Base-by-base conservation (phyloP, 2,113 vertebrate species). In the Podocnemis expansa region DNA sequence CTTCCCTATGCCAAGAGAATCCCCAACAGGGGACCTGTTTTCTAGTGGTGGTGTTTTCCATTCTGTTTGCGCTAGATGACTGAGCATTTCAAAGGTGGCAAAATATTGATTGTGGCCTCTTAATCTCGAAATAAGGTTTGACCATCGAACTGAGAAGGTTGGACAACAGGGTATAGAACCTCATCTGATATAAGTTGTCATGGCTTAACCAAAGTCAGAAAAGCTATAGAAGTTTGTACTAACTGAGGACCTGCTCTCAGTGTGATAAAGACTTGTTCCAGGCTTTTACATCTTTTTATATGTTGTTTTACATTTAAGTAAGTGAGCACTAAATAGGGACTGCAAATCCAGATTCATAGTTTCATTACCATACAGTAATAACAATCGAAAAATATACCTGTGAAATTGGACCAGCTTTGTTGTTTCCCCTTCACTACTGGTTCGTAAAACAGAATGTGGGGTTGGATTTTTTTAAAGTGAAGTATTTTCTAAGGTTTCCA, bases 41-140 rank as follows among this genome's bases (percentile, higher is more conserved):
- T 38, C 25, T 16, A n/a, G 17, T 24, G 45, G 27, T 45, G 10
- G 19, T 78, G 67, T 24, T 21, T 27, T 73, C 49, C 27, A 19
- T 54, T 75, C 75, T 47, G 63, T 80, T 55, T n/a, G 87, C 45
- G n/a, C n/a, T 34, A n/a, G 0, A 0, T 21, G 49, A 51, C 14
- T 51, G 45, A 41, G 9, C 13, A 10, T 0, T 82, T 45, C 11
- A 34, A 29, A 31, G 2, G 38, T 2, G 78, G 17, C 45, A 56
- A 17, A n/a, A 67, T 67, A 67, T n/a, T 67, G 31, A n/a, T 67
- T 67, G 60, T n/a, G 34, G 60, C 4, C 34, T 17, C 34, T 67
- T 67, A 67, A 67, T 67, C 34, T 67, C n/a, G 31, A 67, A 67
- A 67, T 67, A n/a, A 67, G 34, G 34, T n/a, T 67, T 60, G 58